Evolutionary conservation across 2,888 invertebrate species (phyloP).

Genomic region (Lottia gigantea): DNA sequence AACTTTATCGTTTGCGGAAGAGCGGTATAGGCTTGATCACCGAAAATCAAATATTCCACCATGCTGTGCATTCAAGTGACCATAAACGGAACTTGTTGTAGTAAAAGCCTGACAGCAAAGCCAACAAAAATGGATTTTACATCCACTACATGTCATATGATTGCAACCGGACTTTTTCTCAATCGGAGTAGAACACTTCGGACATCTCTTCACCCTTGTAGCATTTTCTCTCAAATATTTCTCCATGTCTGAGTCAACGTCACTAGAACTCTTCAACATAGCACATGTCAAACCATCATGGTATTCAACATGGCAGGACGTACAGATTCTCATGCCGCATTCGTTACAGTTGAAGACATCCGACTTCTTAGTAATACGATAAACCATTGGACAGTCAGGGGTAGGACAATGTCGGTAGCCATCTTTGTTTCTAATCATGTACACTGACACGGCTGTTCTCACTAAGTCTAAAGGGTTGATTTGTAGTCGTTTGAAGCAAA

Average conservation of each 20-base stretch:
- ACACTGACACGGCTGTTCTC: conserved; percentile 40
- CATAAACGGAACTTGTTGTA: conserved; percentile 38
- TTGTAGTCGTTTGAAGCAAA: background rate
- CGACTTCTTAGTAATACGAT: conserved; percentile 37
- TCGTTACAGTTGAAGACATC: conserved; percentile 39
- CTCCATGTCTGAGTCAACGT: conserved; percentile 32
- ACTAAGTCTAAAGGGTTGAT: conserved; percentile 20
- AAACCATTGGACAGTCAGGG: conserved; percentile 56
- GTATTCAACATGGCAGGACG: conserved; percentile 47
- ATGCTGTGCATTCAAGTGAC: conserved; percentile 42
- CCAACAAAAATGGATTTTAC: conserved; percentile 59
- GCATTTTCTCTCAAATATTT: conserved; percentile 45
- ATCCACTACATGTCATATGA: conserved; percentile 50
- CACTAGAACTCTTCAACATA: conserved; percentile 36
- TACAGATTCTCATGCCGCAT: conserved; percentile 47
- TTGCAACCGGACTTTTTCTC: conserved; percentile 60
- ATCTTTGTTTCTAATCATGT: conserved; percentile 37
- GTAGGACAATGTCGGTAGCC: conserved; percentile 54
- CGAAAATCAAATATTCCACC: conserved; percentile 23
- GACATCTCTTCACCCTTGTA: conserved; percentile 48
- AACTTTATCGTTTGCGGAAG: no score
- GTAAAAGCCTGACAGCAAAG: conserved; percentile 42
- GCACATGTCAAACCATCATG: conserved; percentile 56
- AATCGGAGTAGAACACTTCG: conserved; percentile 48
- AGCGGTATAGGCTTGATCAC: no score